These are phyloP conservation scores for Trichechus manatus DNA, from an alignment of 2,113 vertebrate species.

Conservation along the genomic window DNA sequence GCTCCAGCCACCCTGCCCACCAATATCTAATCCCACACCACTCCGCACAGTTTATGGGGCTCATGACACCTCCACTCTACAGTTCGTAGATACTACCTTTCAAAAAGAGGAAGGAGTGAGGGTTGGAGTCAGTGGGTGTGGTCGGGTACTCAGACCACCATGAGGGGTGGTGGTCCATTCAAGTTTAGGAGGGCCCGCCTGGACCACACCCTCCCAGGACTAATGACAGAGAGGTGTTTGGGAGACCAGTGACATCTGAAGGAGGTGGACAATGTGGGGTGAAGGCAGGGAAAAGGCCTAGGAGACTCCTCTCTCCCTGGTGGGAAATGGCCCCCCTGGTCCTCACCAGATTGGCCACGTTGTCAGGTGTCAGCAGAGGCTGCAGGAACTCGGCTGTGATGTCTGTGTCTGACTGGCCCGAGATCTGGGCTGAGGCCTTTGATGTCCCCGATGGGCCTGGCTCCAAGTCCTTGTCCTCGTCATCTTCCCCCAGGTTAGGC, in stretches of 20 bases:
- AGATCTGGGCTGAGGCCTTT: slow-evolving; percentile 87
- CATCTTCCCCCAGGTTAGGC: slow-evolving; percentile 92
- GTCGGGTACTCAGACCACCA: background rate
- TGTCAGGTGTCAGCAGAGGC: slow-evolving; percentile 92
- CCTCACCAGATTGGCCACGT: slow-evolving; percentile 95
- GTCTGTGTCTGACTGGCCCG: slow-evolving; percentile 93
- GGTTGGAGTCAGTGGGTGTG: background rate
- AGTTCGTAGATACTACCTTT: fast-evolving
- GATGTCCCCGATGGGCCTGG: slow-evolving; percentile 78
- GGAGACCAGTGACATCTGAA: background rate
- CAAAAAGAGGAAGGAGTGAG: background rate
- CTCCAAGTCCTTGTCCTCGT: slow-evolving; percentile 96
- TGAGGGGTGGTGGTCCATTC: background rate
- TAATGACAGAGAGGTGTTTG: background rate
- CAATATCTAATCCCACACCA: background rate
- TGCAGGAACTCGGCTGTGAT: slow-evolving; percentile 94
- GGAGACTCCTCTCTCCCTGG: background rate
- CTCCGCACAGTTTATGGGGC: background rate
- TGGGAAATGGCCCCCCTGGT: fast-evolving
- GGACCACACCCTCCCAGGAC: background rate
- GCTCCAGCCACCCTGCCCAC: background rate
- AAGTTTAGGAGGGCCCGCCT: background rate
- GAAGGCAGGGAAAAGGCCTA: background rate
- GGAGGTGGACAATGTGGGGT: fast-evolving
- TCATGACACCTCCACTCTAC: background rate